phyloP scores from a whole-genome alignment of 1,140 invertebrate genomes.

The Drosophila busckii region DNA sequence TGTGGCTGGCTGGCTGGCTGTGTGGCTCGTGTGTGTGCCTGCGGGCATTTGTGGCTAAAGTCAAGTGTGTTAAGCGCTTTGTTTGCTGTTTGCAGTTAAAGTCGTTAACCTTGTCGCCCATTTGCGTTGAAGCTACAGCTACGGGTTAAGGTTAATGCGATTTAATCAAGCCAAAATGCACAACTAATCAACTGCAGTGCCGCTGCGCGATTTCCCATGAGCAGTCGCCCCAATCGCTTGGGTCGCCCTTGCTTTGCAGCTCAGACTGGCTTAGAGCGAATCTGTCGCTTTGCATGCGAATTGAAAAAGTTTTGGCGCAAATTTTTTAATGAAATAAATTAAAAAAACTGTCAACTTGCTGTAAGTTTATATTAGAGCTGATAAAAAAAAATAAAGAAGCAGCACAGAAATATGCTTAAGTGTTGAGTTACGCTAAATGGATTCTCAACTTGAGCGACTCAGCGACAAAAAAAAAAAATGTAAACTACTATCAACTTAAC shows the following conservation, averaged over 20 bases:
- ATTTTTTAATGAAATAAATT: constrained; percentile 71
- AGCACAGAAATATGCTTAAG: constrained; percentile 58
- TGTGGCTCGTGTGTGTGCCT: constrained; percentile 26
- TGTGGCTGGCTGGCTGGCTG: background rate
- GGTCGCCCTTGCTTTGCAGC: no score
- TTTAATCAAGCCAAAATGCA: constrained; percentile 61
- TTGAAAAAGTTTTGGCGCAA: constrained; percentile 60
- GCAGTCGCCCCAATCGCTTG: background rate
- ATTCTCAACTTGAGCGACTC: constrained; percentile 46
- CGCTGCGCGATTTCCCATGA: background rate
- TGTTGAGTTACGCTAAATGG: constrained; percentile 76
- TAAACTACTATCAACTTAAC: constrained; percentile 72
- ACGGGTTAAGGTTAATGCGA: constrained; percentile 39
- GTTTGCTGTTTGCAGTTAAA: constrained; percentile 45
- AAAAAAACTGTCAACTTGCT: constrained; percentile 68
- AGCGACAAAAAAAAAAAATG: constrained; percentile 39
- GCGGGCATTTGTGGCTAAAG: constrained; percentile 69
- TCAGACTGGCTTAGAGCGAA: constrained; percentile 19
- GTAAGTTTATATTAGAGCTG: constrained; percentile 69
- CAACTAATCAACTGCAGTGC: constrained; percentile 63
- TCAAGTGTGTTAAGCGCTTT: constrained; percentile 51
- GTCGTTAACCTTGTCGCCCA: constrained; percentile 23
- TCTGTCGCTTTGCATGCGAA: constrained; percentile 64
- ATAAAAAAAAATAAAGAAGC: constrained; percentile 39
- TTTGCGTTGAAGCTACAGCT: no score